Evolutionary conservation across 2,113 vertebrate species (phyloP).

Genomic region (Apistogramma diplotaenia): DNA sequence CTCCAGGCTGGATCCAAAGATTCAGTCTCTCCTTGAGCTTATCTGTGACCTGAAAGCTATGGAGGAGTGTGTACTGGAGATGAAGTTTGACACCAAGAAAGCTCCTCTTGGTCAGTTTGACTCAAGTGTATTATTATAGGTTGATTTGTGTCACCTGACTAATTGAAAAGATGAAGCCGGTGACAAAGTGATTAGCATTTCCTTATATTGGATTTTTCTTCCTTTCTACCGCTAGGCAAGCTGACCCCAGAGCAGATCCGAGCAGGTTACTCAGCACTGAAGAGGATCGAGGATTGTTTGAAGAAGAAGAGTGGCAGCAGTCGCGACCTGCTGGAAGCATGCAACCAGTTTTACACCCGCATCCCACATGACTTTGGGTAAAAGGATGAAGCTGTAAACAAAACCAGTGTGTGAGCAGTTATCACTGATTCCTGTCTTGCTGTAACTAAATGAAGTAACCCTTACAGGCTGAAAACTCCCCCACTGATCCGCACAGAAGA

Average conservation of each 20-base stretch:
- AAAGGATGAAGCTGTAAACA: neutral
- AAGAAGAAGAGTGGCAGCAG: constrained; percentile 73
- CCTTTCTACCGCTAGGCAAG: constrained; percentile 77
- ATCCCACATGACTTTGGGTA: constrained; percentile 93
- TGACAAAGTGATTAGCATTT: neutral
- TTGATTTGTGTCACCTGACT: neutral
- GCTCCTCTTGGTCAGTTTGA: constrained; percentile 83
- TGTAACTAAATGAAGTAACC: neutral
- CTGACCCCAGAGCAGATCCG: constrained; percentile 86
- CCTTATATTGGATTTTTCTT: fast-evolving
- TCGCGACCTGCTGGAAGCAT: constrained; percentile 81
- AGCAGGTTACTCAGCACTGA: constrained; percentile 84
- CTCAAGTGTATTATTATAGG: neutral
- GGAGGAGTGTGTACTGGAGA: constrained; percentile 90
- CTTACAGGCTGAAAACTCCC: constrained; percentile 79
- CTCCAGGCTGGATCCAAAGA: constrained; percentile 75
- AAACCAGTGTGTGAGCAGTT: neutral
- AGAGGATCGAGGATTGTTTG: constrained; percentile 84
- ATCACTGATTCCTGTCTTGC: neutral
- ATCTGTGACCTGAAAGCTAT: constrained; percentile 88
- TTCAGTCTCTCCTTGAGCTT: constrained; percentile 84
- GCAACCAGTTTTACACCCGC: constrained; percentile 91
- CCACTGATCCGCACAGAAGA: constrained; percentile 82
- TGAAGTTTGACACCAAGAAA: constrained; percentile 91
- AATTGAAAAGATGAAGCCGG: neutral